phyloP scores from a whole-genome alignment of 1,140 invertebrate genomes.

The Asobara japonica region DNA sequence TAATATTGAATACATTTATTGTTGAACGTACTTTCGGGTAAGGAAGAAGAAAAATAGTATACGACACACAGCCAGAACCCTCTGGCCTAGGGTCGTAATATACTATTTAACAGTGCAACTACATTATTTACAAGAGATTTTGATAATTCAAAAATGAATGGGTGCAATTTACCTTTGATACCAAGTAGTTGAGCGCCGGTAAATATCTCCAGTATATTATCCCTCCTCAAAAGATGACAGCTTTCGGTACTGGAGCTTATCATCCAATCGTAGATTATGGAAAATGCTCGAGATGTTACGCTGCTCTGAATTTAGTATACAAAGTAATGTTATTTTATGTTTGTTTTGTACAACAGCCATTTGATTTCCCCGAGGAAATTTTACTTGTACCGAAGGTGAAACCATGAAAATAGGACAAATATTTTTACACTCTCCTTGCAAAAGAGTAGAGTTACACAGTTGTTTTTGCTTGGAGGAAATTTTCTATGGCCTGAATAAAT shows the following conservation, averaged over 20 bases:
- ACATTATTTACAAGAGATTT: no score
- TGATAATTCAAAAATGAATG: no score
- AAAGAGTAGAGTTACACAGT: not conserved
- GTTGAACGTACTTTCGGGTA: no score
- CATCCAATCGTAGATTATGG: constrained; percentile 81
- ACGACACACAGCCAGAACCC: no score
- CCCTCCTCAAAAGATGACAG: constrained; percentile 69
- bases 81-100: no score
- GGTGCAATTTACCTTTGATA: constrained; percentile 71
- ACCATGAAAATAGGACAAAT: not conserved
- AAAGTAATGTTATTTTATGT: not conserved
- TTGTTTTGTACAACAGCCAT: not conserved
- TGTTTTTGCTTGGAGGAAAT: not conserved
- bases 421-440: not conserved
- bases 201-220: constrained; percentile 77
- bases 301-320: constrained; percentile 56
- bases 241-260: constrained; percentile 69
- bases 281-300: constrained; percentile 72
- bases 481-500: no score
- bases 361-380: constrained; percentile 30
- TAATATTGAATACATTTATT: no score
- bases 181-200: constrained; percentile 73
- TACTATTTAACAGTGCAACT: no score
- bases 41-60: no score
- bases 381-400: not conserved